phyloP scores from a whole-genome alignment of 37 sponge, comb jelly and placozoan species.

The Ianthella basta region DNA sequence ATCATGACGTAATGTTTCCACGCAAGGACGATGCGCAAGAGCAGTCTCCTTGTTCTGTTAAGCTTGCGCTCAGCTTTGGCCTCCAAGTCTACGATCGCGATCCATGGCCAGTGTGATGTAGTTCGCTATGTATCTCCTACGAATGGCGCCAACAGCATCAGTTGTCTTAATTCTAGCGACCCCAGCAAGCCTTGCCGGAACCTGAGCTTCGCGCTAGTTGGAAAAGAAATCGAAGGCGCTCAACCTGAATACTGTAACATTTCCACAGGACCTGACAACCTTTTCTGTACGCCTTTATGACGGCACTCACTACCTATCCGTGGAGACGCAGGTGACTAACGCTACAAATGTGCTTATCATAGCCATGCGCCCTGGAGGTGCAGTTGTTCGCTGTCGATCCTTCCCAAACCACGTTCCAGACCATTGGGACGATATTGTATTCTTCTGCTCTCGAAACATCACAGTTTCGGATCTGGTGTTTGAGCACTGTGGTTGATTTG shows the following conservation, averaged over 20 bases:
- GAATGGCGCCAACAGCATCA: background rate
- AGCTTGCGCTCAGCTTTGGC: no score
- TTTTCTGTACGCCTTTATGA: conserved; percentile 4
- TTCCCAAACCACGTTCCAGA: conserved; percentile 28
- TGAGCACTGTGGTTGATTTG: conserved; percentile 60
- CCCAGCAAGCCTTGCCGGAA: background rate
- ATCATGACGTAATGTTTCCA: no score
- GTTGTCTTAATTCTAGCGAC: background rate
- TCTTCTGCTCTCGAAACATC: conserved; percentile 33
- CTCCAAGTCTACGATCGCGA: no score
- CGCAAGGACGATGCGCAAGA: no score
- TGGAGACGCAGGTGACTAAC: background rate
- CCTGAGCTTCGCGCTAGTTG: conserved; percentile 9
- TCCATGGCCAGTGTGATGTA: background rate
- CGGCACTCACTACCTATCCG: background rate
- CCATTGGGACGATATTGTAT: conserved; percentile 36
- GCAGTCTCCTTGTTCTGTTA: no score
- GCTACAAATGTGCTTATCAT: conserved; percentile 33
- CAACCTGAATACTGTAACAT: background rate
- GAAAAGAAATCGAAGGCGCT: background rate
- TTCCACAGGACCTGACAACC: conserved; percentile 17
- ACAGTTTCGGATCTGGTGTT: conserved; percentile 48
- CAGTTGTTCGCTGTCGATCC: conserved; percentile 42
- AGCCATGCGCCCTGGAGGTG: conserved; percentile 36
- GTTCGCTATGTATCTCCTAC: background rate